phyloP scores from a whole-genome alignment of 2,888 invertebrate genomes.

The Heliconius hortense region DNA sequence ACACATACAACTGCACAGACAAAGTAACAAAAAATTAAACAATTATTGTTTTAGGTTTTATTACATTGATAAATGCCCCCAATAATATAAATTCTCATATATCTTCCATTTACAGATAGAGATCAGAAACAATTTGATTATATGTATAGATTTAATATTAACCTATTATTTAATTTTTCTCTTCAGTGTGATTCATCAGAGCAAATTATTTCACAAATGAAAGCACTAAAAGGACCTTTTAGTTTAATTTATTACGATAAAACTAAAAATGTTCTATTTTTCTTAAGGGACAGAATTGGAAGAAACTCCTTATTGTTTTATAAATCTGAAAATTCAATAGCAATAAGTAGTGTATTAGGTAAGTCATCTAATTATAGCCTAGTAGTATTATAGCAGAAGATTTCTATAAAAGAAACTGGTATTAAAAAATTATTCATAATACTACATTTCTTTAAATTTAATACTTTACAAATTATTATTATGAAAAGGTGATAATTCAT shows the following conservation, averaged over 20 bases:
- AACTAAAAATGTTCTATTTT: constrained; percentile 83
- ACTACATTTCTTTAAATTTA: background rate
- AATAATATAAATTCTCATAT: too few relatives aligned
- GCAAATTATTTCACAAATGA: constrained; percentile 74
- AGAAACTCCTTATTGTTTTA: constrained; percentile 90
- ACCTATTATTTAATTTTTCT: constrained; percentile 44
- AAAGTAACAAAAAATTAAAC: too few relatives aligned
- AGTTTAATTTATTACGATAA: constrained; percentile 89
- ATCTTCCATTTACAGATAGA: too few relatives aligned
- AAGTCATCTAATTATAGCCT: constrained; percentile 40
- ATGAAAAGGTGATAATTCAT: background rate
- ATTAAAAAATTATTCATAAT: background rate
- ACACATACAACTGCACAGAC: too few relatives aligned
- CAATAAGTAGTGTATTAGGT: constrained; percentile 82
- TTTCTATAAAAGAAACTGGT: constrained; percentile 29
- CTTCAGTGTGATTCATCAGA: constrained; percentile 50
- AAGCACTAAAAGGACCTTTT: constrained; percentile 89
- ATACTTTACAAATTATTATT: background rate
- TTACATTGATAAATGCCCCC: too few relatives aligned
- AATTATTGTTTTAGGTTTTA: too few relatives aligned
- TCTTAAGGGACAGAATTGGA: constrained; percentile 93
- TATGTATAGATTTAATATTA: background rate
- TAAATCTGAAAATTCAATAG: constrained; percentile 60
- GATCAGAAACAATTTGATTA: background rate
- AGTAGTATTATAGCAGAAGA: background rate